Conservation (phyloP, 2,113 vertebrate species). For the Poeciliopsis prolifica region DNA sequence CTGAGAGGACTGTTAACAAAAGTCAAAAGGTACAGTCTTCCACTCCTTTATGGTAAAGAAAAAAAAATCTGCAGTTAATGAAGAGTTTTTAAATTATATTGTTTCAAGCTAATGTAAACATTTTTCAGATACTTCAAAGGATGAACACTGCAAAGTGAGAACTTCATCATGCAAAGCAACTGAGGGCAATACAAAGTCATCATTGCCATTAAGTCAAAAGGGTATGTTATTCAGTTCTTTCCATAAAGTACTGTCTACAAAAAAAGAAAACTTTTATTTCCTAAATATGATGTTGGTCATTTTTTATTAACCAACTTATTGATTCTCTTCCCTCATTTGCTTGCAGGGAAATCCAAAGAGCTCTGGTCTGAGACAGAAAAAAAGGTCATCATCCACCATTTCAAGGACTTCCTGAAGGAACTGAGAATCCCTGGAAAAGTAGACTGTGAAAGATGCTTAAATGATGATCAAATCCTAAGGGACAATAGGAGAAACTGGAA, state of each 20-base stretch:
- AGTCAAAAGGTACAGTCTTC: background rate
- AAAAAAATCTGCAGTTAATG: too few relatives aligned
- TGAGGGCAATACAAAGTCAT: background rate
- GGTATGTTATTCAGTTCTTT: background rate
- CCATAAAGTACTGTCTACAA: background rate
- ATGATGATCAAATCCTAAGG: background rate
- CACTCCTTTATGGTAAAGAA: background rate
- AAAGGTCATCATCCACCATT: background rate
- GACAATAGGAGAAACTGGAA: slow-evolving; percentile 18
- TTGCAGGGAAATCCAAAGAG: background rate
- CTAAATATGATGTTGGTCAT: background rate
- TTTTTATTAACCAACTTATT: background rate
- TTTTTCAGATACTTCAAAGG: background rate
- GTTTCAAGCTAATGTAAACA: background rate
- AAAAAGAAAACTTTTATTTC: background rate
- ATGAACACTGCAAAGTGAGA: background rate
- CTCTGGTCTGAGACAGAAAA: background rate
- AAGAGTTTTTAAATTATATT: too few relatives aligned
- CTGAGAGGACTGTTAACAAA: background rate
- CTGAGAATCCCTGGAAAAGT: background rate
- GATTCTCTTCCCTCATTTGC: background rate
- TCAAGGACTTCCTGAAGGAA: slow-evolving; percentile 3
- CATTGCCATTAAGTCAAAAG: slow-evolving; percentile 1
- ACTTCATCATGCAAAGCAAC: background rate
- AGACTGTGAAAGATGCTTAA: background rate